These are phyloP conservation scores for Pyrrhia umbra DNA, from an alignment of 2,888 invertebrate genomes.

Conservation along the genomic window DNA sequence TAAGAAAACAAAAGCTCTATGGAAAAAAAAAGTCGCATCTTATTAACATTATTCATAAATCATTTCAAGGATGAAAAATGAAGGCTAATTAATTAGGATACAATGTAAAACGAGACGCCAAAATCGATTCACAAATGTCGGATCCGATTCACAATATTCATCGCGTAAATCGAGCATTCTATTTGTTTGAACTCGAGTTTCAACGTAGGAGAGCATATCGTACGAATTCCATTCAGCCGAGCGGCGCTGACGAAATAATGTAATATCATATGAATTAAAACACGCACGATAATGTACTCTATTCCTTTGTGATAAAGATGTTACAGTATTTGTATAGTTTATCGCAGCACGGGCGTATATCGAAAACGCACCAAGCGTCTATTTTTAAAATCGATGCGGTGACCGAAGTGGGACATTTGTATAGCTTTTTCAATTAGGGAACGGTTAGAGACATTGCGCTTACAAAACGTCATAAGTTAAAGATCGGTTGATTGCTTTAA, in stretches of 20 bases:
- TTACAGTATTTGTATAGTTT: slow-evolving; percentile 66
- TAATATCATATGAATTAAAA: slow-evolving; percentile 63
- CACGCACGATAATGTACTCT: slow-evolving; percentile 69
- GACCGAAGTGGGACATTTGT: slow-evolving; percentile 87
- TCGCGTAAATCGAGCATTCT: slow-evolving; percentile 81
- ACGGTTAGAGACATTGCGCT: slow-evolving; percentile 69
- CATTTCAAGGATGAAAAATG: slow-evolving; percentile 46
- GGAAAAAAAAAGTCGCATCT: slow-evolving; percentile 41
- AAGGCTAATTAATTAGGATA: slow-evolving; percentile 66
- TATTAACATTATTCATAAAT: slow-evolving; percentile 56
- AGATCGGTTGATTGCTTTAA: not conserved
- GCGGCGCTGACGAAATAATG: slow-evolving; percentile 66
- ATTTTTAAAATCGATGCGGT: slow-evolving; percentile 90
- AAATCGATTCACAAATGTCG: slow-evolving; percentile 66
- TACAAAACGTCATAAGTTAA: slow-evolving; percentile 38
- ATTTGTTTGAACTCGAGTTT: slow-evolving; percentile 85
- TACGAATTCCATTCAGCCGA: slow-evolving; percentile 83
- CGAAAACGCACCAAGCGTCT: slow-evolving; percentile 87
- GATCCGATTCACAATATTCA: slow-evolving; percentile 75
- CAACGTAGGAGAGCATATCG: slow-evolving; percentile 83
- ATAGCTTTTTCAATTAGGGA: slow-evolving; percentile 83
- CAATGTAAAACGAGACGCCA: slow-evolving; percentile 58
- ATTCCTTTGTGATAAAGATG: slow-evolving; percentile 63
- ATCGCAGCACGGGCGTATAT: slow-evolving; percentile 77
- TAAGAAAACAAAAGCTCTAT: slow-evolving; percentile 44